Evolutionary conservation across 2,888 invertebrate genomes (phyloP).

Genomic region (Pimpla rufipes): DNA sequence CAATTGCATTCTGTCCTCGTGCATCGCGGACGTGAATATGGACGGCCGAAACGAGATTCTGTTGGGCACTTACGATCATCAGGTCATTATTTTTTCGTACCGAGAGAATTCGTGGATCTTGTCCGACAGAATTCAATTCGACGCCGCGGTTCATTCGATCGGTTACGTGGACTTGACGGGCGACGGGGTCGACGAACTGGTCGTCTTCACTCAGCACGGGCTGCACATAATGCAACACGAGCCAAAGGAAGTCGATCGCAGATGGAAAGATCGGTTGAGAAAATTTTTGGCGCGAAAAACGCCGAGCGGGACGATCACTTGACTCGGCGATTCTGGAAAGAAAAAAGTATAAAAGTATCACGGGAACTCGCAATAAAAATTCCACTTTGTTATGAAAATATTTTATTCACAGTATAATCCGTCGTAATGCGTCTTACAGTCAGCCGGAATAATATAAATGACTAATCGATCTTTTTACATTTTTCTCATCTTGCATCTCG

Average conservation of each 20-base stretch:
- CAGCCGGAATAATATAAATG: conserved; percentile 49
- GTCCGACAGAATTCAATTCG: conserved; percentile 86
- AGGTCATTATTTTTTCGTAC: conserved; percentile 86
- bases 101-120: conserved; percentile 85
- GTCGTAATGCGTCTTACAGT: conserved; percentile 30
- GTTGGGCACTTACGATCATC: conserved; percentile 90
- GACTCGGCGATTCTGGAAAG: background rate
- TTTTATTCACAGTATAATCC: conserved; percentile 58
- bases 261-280: conserved; percentile 77
- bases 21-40: conserved; percentile 90
- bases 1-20: conserved; percentile 88
- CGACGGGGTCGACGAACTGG: conserved; percentile 89
- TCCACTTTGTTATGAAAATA: conserved; percentile 64
- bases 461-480: conserved; percentile 52
- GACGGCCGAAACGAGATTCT: conserved; percentile 90
- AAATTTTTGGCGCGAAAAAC: conserved; percentile 1
- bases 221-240: conserved; percentile 88
- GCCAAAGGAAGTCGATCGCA: conserved; percentile 74
- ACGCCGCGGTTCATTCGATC: conserved; percentile 88
- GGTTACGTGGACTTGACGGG: conserved; percentile 88
- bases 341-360: background rate
- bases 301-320: background rate
- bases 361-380: background rate
- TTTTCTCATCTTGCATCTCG: conserved; percentile 6
- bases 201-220: conserved; percentile 89